Evolutionary conservation across 2,888 invertebrate genomes (phyloP).

Genomic region (Oxystoma pomonae): DNA sequence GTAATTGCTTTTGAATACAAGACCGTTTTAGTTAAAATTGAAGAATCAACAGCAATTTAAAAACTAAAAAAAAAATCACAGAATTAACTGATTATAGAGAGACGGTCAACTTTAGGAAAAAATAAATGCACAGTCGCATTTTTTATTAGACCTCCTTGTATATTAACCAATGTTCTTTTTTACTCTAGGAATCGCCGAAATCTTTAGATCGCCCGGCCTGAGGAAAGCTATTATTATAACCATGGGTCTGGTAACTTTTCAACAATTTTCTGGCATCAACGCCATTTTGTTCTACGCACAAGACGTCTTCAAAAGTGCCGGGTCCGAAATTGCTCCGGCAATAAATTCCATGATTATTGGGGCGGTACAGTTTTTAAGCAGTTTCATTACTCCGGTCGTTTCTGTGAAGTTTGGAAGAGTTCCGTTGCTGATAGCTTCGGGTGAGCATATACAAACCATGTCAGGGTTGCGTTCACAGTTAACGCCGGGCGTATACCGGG

Average conservation of each 20-base stretch:
- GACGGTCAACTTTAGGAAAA: too few relatives aligned
- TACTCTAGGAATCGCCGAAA: conserved; percentile 29
- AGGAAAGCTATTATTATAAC: conserved; percentile 74
- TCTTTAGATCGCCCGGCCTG: conserved; percentile 59
- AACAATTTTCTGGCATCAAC: conserved; percentile 81
- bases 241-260: conserved; percentile 71
- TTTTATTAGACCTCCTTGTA: too few relatives aligned
- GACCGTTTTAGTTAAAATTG: too few relatives aligned
- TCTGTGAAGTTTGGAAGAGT: conserved; percentile 76
- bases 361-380: conserved; percentile 69
- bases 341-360: conserved; percentile 76
- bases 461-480: too few relatives aligned
- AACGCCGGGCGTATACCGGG: too few relatives aligned
- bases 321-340: conserved; percentile 51
- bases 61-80: too few relatives aligned
- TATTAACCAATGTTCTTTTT: too few relatives aligned
- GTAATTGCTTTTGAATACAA: too few relatives aligned
- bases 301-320: conserved; percentile 65
- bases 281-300: conserved; percentile 77
- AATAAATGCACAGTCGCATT: too few relatives aligned
- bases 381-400: conserved; percentile 66
- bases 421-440: conserved; percentile 66
- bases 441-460: too few relatives aligned
- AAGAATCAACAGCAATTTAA: too few relatives aligned
- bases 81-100: too few relatives aligned